A percentile compares a stretch with the other conserved stretches of the same genome.
These are phyloP conservation scores for Lutjanus argentimaculatus DNA, from an alignment of 2,797 vertebrate species.

Conservation along the genomic window DNA sequence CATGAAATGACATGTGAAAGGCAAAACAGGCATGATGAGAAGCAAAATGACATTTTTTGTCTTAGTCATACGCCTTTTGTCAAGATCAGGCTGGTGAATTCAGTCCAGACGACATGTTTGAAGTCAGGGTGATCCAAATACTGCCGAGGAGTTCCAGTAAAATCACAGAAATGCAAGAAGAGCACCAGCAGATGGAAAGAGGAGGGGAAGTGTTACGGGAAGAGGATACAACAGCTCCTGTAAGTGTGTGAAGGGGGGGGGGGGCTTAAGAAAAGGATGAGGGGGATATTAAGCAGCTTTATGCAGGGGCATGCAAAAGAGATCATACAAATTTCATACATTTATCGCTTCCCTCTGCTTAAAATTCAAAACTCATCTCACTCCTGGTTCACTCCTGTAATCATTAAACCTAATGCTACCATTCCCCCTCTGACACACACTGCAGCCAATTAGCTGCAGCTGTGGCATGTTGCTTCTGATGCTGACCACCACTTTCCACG, in stretches of 20 bases:
- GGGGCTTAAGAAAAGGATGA: not conserved
- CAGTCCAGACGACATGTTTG: not conserved
- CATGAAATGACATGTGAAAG: too few relatives aligned
- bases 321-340: constrained; percentile 31
- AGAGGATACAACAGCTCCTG: not conserved
- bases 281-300: constrained; percentile 19
- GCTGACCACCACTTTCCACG: constrained; percentile 28
- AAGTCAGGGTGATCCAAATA: not conserved
- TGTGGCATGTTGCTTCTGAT: constrained; percentile 20
- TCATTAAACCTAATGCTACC: constrained; percentile 23
- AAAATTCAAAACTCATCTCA: constrained; percentile 5
- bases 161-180: not conserved
- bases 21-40: too few relatives aligned
- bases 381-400: constrained; percentile 19
- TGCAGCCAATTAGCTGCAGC: constrained; percentile 53
- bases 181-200: not conserved
- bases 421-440: constrained; percentile 1
- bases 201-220: not conserved
- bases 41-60: too few relatives aligned
- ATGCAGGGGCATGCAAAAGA: constrained; percentile 14
- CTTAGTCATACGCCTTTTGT: too few relatives aligned
- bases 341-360: constrained; percentile 30
- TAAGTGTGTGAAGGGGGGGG: not conserved
- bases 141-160: constrained; percentile 7
- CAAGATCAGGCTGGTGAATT: too few relatives aligned